phyloP scores from a whole-genome alignment of 2,888 invertebrate species.

The Eupithecia centaureata region DNA sequence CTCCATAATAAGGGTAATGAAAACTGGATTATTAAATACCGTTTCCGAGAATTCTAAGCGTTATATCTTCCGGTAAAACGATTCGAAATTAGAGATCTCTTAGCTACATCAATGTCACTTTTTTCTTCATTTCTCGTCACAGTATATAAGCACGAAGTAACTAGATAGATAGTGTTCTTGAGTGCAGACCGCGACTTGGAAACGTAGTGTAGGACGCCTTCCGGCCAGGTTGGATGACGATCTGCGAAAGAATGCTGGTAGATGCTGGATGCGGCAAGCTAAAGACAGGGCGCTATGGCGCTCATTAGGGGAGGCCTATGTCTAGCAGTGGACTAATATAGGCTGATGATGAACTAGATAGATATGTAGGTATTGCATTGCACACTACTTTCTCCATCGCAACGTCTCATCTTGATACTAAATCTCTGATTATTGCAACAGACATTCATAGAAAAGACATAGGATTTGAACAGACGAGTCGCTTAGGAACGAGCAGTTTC shows the following conservation, averaged over 20 bases:
- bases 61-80: neutral
- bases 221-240: no score
- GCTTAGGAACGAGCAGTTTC: neutral
- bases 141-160: neutral
- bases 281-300: no score
- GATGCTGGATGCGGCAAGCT: no score
- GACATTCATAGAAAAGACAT: neutral
- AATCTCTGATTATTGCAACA: neutral
- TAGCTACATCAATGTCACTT: neutral
- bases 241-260: no score
- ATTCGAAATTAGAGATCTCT: neutral
- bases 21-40: no score
- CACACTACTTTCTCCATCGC: neutral
- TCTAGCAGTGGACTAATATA: no score
- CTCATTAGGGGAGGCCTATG: no score
- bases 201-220: no score
- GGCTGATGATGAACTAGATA: no score
- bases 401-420: neutral
- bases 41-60: neutral
- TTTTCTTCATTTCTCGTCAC: neutral
- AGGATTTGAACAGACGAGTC: neutral
- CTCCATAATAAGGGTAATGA: no score
- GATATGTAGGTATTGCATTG: neutral
- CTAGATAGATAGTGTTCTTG: no score
- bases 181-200: no score